Conservation (phyloP, 2,113 vertebrate genomes). For the Leptobrachium leishanense region DNA sequence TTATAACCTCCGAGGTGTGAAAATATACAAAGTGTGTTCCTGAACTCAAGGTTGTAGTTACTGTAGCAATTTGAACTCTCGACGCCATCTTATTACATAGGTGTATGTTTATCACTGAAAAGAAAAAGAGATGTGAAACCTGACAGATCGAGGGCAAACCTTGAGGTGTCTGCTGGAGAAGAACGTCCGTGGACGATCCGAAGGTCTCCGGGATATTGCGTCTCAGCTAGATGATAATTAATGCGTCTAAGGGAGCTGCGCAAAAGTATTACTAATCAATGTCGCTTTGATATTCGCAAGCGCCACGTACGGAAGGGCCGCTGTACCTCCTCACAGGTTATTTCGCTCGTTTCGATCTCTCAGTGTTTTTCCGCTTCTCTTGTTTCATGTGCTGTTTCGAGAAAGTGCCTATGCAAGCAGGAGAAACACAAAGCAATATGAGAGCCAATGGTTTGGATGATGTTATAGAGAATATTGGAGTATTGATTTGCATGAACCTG, state of each 20-base stretch:
- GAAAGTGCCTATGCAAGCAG: too few species aligned
- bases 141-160: constrained; percentile 16
- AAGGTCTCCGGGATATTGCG: constrained; percentile 23
- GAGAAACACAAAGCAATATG: too few species aligned
- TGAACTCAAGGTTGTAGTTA: constrained; percentile 15
- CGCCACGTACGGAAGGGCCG: background rate
- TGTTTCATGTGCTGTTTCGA: too few species aligned
- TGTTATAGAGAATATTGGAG: too few species aligned
- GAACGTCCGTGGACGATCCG: background rate
- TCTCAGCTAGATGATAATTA: constrained; percentile 25
- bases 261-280: background rate
- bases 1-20: background rate
- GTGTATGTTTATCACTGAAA: constrained; percentile 32
- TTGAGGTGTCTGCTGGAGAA: constrained; percentile 38
- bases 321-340: too few species aligned
- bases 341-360: too few species aligned
- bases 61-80: constrained; percentile 5
- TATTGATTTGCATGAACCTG: too few species aligned
- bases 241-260: background rate
- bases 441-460: too few species aligned
- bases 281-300: background rate
- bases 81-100: constrained; percentile 13
- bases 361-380: too few species aligned
- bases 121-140: constrained; percentile 15
- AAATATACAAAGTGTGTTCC: background rate